phyloP scores from a whole-genome alignment of 2,797 vertebrate species.

The Aeoliscus strigatus region DNA sequence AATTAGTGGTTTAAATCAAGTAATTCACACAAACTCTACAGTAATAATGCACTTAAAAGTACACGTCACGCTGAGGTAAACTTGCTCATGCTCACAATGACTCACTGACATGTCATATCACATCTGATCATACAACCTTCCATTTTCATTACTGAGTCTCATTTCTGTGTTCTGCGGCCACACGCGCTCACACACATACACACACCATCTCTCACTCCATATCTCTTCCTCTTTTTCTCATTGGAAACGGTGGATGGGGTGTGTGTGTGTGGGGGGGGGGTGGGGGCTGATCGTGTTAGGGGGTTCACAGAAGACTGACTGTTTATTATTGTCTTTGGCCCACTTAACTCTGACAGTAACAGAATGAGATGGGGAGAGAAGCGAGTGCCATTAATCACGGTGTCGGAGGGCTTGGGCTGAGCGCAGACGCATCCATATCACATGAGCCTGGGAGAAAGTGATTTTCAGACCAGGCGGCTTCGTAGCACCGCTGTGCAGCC shows the following conservation, averaged over 20 bases:
- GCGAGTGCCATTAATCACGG: slow-evolving; percentile 76
- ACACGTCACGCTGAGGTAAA: too few species aligned
- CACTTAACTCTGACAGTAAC: slow-evolving; percentile 80
- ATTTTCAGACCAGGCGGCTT: slow-evolving; percentile 66
- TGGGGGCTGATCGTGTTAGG: slow-evolving; percentile 65
- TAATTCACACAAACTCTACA: too few species aligned
- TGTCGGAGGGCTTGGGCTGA: slow-evolving; percentile 60
- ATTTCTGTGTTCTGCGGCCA: slow-evolving; percentile 19
- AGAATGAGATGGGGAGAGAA: slow-evolving; percentile 76
- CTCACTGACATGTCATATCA: too few species aligned
- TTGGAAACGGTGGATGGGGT: too few species aligned
- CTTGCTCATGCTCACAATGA: too few species aligned
- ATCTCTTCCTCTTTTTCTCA: slow-evolving; percentile 59
- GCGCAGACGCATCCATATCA: slow-evolving; percentile 66
- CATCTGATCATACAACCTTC: too few species aligned
- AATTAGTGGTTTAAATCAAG: too few species aligned
- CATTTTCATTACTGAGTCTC: slow-evolving; percentile 34
- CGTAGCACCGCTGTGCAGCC: slow-evolving; percentile 32
- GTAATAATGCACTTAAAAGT: too few species aligned
- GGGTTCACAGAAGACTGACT: slow-evolving; percentile 75
- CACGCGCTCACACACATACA: slow-evolving; percentile 9
- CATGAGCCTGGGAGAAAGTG: slow-evolving; percentile 65
- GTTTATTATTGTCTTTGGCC: slow-evolving; percentile 78
- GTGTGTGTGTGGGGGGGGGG: slow-evolving; percentile 42
- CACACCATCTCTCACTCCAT: slow-evolving; percentile 51